Conservation (phyloP, 2,797 vertebrate species). For the Pelodytes ibericus region DNA sequence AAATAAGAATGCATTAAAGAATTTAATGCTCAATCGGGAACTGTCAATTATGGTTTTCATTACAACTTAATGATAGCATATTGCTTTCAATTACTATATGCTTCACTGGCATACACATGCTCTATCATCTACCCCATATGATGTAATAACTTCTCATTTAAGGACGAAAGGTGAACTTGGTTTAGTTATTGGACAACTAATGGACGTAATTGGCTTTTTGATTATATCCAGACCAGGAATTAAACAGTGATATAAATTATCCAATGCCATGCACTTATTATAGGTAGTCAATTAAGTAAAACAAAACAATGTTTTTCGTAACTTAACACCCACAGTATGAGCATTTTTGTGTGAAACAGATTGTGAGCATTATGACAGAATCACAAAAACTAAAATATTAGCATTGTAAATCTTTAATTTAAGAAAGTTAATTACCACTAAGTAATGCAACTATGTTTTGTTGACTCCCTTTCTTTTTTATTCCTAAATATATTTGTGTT, state of each 20-base stretch:
- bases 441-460: no score
- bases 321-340: no score
- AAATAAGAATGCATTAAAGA: slow-evolving; percentile 1
- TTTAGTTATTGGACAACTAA: slow-evolving; percentile 3
- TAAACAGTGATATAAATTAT: background rate
- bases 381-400: no score
- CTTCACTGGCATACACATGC: background rate
- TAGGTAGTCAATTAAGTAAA: no score
- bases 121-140: background rate
- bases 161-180: slow-evolving; percentile 7
- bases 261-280: no score
- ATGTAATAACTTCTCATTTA: background rate
- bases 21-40: background rate
- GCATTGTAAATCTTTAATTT: no score
- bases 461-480: no score
- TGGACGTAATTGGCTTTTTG: background rate
- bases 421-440: no score
- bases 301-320: no score
- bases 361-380: no score
- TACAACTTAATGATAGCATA: background rate
- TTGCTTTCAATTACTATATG: background rate
- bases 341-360: no score
- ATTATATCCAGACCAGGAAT: background rate
- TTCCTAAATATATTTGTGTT: no score
- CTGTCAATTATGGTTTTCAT: slow-evolving; percentile 9